Conservation (phyloP, 1,140 invertebrate genomes). For the Leptinotarsa texana region DNA sequence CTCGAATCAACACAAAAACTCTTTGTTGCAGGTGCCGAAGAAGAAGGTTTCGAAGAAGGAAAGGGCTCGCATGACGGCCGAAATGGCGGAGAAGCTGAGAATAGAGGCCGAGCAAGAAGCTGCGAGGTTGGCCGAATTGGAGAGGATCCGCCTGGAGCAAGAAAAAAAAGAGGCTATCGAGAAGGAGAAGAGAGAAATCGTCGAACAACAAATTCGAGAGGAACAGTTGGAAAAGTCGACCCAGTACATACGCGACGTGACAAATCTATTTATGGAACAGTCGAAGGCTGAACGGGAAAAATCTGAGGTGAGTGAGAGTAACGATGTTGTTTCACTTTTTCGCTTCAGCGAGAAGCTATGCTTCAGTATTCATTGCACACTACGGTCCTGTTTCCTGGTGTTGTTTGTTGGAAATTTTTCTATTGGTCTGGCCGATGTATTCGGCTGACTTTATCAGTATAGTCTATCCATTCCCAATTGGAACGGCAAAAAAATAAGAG, state of each 20-base stretch:
- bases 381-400: too few relatives aligned
- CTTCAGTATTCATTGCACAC: too few relatives aligned
- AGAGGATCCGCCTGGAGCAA: slow-evolving; percentile 37
- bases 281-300: slow-evolving; percentile 28
- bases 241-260: slow-evolving; percentile 30
- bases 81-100: slow-evolving; percentile 55
- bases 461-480: too few relatives aligned
- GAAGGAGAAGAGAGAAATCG: slow-evolving; percentile 43
- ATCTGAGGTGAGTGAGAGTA: slow-evolving; percentile 29
- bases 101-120: slow-evolving; percentile 56
- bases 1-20: neutral
- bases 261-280: slow-evolving; percentile 18
- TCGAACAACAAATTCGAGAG: slow-evolving; percentile 40
- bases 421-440: too few relatives aligned
- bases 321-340: neutral
- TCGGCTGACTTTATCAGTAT: too few relatives aligned
- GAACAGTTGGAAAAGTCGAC: slow-evolving; percentile 42
- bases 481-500: too few relatives aligned
- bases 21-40: slow-evolving; percentile 37
- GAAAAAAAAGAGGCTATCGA: slow-evolving; percentile 39
- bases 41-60: slow-evolving; percentile 58
- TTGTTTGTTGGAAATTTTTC: too few relatives aligned
- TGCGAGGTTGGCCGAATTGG: slow-evolving; percentile 34
- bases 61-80: slow-evolving; percentile 55
- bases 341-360: too few relatives aligned